Conservation (phyloP, 2,797 vertebrate species). For the Melanotaenia boesemani region DNA sequence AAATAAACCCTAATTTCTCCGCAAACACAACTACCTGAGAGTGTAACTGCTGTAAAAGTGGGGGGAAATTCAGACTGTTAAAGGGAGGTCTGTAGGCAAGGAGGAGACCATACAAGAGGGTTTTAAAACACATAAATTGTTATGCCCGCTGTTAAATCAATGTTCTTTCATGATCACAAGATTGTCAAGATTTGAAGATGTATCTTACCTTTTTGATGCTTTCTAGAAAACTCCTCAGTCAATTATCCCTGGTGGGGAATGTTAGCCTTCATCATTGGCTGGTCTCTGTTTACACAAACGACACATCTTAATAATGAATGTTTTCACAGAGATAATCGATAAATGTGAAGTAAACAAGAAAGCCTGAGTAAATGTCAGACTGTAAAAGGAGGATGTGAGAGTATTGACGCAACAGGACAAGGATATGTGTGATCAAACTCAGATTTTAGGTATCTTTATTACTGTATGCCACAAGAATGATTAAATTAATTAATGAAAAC, state of each 20-base stretch:
- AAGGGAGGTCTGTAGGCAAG: neutral
- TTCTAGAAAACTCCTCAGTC: slow-evolving; percentile 60
- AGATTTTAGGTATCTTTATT: neutral
- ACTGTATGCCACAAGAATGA: neutral
- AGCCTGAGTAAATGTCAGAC: slow-evolving; percentile 57
- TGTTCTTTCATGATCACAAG: slow-evolving; percentile 69
- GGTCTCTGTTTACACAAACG: slow-evolving; percentile 58
- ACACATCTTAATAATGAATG: slow-evolving; percentile 80
- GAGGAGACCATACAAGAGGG: slow-evolving; percentile 7
- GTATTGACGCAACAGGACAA: slow-evolving; percentile 33
- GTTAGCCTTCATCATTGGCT: slow-evolving; percentile 57
- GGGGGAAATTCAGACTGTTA: slow-evolving; percentile 25
- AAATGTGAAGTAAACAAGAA: slow-evolving; percentile 77
- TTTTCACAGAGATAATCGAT: slow-evolving; percentile 77
- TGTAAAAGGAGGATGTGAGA: slow-evolving; percentile 53
- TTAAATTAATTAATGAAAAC: neutral
- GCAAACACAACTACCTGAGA: slow-evolving; percentile 45
- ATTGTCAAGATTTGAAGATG: slow-evolving; percentile 66
- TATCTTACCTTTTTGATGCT: slow-evolving; percentile 60
- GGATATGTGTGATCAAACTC: neutral
- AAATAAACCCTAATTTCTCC: slow-evolving; percentile 66
- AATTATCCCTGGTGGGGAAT: slow-evolving; percentile 63
- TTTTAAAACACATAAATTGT: slow-evolving; percentile 34
- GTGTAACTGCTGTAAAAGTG: slow-evolving; percentile 28
- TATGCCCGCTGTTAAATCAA: slow-evolving; percentile 61